phyloP scores from a whole-genome alignment of 2,113 vertebrate species.

The Heptranchias perlo region DNA sequence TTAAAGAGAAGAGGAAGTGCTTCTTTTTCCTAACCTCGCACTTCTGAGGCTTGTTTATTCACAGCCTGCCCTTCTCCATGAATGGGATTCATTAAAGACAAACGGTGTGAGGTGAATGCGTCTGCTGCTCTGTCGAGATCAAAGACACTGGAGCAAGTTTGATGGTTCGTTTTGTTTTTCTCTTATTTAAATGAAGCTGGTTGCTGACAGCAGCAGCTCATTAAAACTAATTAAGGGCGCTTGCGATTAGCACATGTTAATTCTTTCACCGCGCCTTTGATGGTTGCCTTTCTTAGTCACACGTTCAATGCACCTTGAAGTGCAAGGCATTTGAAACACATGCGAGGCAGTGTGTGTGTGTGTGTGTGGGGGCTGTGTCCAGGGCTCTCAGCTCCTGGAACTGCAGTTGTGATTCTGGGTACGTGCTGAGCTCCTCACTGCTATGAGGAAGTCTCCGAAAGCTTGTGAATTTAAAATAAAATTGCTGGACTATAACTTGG shows the following conservation, averaged over 20 bases:
- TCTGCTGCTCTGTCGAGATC: not conserved
- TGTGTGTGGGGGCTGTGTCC: not conserved
- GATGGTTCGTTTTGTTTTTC: slow-evolving; percentile 3
- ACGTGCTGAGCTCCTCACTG: not conserved
- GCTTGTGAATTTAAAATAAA: too few relatives aligned
- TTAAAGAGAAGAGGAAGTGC: not conserved
- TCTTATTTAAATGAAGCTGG: slow-evolving; percentile 30
- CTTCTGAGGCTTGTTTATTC: slow-evolving; percentile 27
- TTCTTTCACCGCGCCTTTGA: not conserved
- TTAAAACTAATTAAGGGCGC: not conserved
- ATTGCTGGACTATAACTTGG: too few relatives aligned
- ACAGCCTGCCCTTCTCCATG: not conserved
- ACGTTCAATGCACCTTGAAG: not conserved
- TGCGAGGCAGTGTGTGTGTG: not conserved
- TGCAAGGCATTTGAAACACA: not conserved
- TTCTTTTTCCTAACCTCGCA: not conserved
- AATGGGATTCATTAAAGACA: slow-evolving; percentile 1
- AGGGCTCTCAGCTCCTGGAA: not conserved
- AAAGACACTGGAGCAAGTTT: slow-evolving; percentile 1
- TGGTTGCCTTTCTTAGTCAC: not conserved
- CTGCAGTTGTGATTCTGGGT: not conserved
- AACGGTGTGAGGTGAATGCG: not conserved
- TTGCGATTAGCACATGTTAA: slow-evolving; percentile 9
- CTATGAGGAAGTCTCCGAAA: too few relatives aligned
- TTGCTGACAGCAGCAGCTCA: slow-evolving; percentile 11